A percentile compares a stretch with the other conserved stretches of the same genome.
Evolutionary conservation across 2,113 vertebrate genomes (phyloP).

Genomic region (Zeus faber): DNA sequence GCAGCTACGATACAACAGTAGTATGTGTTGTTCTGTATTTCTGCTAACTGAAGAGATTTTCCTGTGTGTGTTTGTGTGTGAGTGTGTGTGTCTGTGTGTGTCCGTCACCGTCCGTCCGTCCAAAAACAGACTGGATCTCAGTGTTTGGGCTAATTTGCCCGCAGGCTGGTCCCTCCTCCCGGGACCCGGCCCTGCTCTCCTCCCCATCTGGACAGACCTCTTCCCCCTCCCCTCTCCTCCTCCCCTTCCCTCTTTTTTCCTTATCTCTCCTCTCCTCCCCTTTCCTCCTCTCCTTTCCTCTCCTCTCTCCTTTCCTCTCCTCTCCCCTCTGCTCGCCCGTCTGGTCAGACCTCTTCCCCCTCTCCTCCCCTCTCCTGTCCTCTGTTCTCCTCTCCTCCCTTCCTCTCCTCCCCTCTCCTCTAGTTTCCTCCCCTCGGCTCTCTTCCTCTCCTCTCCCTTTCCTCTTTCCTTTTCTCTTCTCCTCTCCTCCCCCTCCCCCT

Average conservation of each 20-base stretch:
- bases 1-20: neutral
- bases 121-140: slow-evolving; percentile 27
- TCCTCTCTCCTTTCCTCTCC: neutral
- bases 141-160: slow-evolving; percentile 35
- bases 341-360: neutral
- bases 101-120: slow-evolving; percentile 2
- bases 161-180: slow-evolving; percentile 17
- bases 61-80: slow-evolving; percentile 5
- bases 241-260: too few species aligned
- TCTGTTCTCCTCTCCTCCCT: neutral
- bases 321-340: neutral
- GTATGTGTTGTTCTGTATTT: neutral
- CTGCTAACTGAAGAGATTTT: too few species aligned
- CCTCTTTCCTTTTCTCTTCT: slow-evolving; percentile 8
- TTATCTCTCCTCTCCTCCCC: slow-evolving; percentile 8
- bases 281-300: neutral
- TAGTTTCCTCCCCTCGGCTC: neutral
- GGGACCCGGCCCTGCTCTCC: slow-evolving; percentile 19
- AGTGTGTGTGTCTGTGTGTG: slow-evolving; percentile 4
- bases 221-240: neutral
- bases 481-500: neutral
- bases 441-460: slow-evolving; percentile 11
- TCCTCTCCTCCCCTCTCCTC: neutral
- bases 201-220: slow-evolving; percentile 8
- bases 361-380: neutral